Conservation (phyloP, 2,888 invertebrate genomes). For the Cephus runcator region DNA sequence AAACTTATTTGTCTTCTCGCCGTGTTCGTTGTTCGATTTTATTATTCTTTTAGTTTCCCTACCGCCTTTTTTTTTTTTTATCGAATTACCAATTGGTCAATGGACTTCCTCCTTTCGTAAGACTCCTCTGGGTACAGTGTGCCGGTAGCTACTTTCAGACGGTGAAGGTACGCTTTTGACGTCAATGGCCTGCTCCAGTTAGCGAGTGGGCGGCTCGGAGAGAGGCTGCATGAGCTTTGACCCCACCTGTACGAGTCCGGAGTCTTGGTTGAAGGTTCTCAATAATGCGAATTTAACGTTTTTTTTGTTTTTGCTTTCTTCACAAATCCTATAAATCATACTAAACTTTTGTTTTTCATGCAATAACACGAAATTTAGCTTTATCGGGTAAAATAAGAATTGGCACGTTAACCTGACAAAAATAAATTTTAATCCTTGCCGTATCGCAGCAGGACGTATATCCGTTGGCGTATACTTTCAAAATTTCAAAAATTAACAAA, state of each 20-base stretch:
- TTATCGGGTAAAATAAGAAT: neutral
- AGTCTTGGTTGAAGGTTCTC: neutral
- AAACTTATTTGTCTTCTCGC: neutral
- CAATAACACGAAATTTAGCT: neutral
- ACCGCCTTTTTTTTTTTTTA: neutral
- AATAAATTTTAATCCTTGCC: neutral
- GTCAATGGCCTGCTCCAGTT: conserved; percentile 16
- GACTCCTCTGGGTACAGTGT: neutral
- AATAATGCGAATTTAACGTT: neutral
- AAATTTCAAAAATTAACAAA: too few relatives aligned
- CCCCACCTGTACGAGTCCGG: conserved; percentile 27
- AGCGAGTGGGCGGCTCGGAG: conserved; percentile 3
- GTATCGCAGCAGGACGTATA: neutral
- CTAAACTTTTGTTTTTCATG: neutral
- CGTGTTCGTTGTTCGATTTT: neutral
- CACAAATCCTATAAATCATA: neutral
- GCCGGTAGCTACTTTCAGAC: conserved; percentile 2
- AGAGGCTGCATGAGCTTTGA: conserved; percentile 33
- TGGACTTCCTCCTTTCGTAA: neutral
- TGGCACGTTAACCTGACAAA: neutral
- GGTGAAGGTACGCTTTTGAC: conserved; percentile 16
- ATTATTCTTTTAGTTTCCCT: neutral
- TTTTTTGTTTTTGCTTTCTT: too few relatives aligned
- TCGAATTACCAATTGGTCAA: neutral
- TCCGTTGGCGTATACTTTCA: too few relatives aligned